Base-by-base conservation (phyloP, 2,888 invertebrate genomes). In the Idaea straminata region DNA sequence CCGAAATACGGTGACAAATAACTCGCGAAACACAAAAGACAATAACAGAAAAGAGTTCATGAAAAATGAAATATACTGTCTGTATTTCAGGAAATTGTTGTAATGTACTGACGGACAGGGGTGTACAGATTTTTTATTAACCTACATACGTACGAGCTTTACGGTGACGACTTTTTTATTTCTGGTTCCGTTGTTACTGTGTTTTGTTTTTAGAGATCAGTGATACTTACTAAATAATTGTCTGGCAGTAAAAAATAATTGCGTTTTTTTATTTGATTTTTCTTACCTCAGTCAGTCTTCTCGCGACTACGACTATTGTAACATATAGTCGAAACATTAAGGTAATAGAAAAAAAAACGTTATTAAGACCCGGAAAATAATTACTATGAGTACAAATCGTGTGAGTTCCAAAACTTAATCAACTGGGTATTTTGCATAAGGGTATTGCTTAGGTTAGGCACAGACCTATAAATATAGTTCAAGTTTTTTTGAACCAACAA, bases 91-190 rank as follows among this genome's bases (percentile, higher is more conserved):
- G 10, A 7, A 47, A 47, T 47, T 47, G 47, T 47, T 13, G 47
- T 47, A 47, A 47, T 47, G 47, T 47, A 47, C 47, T 47, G 47
- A 47, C 47, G 47, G 47, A 47, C 47, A 47, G 4, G 47, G 13
- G 47, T 13, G 47, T 47, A 47, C 47, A 47, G 47, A 47, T 47
- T 47, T 47, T 89, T 90, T 90, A 90, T 89, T 89, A 89, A 85
- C 78, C 80, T 76, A 78, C 85, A 84, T 69, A 67, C 74, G 66
- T 82, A 85, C 83, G 79, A 83, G 87, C 79, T 88, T 89, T 86
- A 84, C 81, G 79, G 75, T 78, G 87, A 88, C 85, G 90, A 84
- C 86, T 85, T 87, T 89, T 90, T 91, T 91, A 89, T 89, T 88
- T 87, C 84, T 84, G 84, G 79, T 83, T 82, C 83, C 83, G 81